phyloP scores from a whole-genome alignment of 2,888 invertebrate species.

The Ectemnius continuus region DNA sequence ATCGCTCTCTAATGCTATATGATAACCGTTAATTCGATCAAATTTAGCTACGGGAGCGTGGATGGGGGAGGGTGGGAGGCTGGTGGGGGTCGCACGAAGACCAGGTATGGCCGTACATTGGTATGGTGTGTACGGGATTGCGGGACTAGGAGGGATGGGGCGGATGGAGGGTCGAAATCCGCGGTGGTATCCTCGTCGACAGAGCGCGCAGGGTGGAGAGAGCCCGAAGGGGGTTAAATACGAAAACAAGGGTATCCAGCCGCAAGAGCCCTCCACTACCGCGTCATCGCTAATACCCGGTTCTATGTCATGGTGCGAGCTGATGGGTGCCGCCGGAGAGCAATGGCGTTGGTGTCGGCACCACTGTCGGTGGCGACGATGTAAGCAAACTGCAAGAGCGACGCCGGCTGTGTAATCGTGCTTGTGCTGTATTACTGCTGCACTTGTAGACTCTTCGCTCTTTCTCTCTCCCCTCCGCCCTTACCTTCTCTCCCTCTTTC shows the following conservation, averaged over 20 bases:
- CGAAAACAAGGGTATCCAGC: conserved; percentile 70
- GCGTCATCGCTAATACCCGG: conserved; percentile 71
- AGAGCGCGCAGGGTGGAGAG: conserved; percentile 3
- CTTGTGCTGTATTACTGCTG: conserved; percentile 66
- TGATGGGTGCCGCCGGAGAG: conserved; percentile 41
- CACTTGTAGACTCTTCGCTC: conserved; percentile 55
- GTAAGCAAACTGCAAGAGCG: conserved; percentile 50
- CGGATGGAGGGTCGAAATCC: conserved; percentile 26
- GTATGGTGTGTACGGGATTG: conserved; percentile 18
- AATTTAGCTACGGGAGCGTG: conserved; percentile 34
- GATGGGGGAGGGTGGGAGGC: not conserved
- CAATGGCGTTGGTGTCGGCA: conserved; percentile 23
- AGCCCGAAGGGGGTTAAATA: conserved; percentile 59
- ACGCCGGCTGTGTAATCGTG: conserved; percentile 50
- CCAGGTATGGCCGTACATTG: conserved; percentile 8
- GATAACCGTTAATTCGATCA: conserved; percentile 67
- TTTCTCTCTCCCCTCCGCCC: not conserved
- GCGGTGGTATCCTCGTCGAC: conserved; percentile 6
- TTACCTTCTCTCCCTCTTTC: too few relatives aligned
- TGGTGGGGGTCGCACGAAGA: conserved; percentile 6
- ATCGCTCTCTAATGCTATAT: conserved; percentile 39
- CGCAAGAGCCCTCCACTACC: conserved; percentile 65
- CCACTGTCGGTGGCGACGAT: conserved; percentile 56
- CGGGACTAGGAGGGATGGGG: conserved; percentile 13
- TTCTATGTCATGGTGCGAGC: conserved; percentile 59